These are phyloP conservation scores for Drosophila sturtevanti DNA, from an alignment of 1,140 invertebrate genomes.

Conservation along the genomic window DNA sequence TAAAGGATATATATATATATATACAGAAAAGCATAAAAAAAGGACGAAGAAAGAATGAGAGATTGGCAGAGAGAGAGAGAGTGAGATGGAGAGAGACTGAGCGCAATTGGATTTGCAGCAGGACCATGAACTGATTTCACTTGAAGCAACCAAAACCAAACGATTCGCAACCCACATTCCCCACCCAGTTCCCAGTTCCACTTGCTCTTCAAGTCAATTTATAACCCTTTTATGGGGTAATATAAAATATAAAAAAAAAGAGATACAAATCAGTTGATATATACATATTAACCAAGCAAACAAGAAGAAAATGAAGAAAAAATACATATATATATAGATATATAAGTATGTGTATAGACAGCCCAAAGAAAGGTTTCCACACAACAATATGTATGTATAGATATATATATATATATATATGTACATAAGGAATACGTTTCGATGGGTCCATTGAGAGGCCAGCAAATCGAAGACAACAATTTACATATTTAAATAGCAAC, in stretches of 20 bases:
- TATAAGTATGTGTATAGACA: no score
- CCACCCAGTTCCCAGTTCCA: neutral
- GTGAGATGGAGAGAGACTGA: neutral
- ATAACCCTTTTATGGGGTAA: conserved; percentile 62
- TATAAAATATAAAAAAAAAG: conserved; percentile 45
- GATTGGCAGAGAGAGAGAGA: neutral
- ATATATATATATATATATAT: neutral
- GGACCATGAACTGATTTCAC: conserved; percentile 28
- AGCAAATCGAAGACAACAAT: conserved; percentile 8
- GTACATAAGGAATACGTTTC: neutral
- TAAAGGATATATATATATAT: neutral
- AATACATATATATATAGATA: no score
- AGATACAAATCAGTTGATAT: conserved; percentile 24
- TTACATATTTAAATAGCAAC: neutral
- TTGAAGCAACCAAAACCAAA: neutral
- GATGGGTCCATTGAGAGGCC: neutral
- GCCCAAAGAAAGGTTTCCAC: neutral
- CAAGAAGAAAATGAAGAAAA: neutral
- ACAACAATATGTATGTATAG: neutral
- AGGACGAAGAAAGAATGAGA: neutral
- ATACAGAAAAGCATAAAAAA: neutral
- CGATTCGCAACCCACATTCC: neutral
- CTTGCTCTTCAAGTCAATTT: conserved; percentile 42
- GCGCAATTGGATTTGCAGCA: conserved; percentile 51
- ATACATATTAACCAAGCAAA: conserved; percentile 15